A percentile compares a stretch with the other conserved stretches of the same genome.
Evolutionary conservation across 1,140 invertebrate genomes (phyloP).

Genomic region (Sitobion miscanthi): DNA sequence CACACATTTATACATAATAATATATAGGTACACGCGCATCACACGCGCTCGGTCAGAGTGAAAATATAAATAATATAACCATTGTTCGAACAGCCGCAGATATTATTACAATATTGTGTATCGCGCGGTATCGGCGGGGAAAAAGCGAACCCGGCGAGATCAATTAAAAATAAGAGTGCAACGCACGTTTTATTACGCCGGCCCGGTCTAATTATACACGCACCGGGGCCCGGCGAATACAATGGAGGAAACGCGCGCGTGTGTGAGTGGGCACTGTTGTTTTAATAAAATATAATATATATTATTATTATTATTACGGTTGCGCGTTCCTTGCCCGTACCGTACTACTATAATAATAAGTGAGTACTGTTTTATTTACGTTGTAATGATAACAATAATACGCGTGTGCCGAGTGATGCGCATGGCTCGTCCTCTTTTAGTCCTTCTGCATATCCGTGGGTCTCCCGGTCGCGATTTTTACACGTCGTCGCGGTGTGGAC

Average conservation of each 20-base stretch:
- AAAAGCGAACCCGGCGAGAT: constrained; percentile 27
- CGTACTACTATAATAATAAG: neutral
- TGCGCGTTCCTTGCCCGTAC: neutral
- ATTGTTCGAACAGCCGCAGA: constrained; percentile 10
- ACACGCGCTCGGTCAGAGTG: neutral
- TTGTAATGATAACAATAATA: neutral
- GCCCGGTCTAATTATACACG: constrained; percentile 35
- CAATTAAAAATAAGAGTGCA: constrained; percentile 54
- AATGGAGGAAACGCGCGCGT: constrained; percentile 10
- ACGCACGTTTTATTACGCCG: constrained; percentile 54
- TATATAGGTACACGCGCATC: no score
- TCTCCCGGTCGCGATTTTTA: neutral
- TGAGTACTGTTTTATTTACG: no score
- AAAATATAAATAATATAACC: neutral
- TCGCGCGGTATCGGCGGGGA: neutral
- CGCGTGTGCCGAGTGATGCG: no score
- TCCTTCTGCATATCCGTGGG: neutral
- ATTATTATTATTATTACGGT: neutral
- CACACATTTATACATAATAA: no score
- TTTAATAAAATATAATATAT: constrained; percentile 14
- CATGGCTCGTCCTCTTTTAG: neutral
- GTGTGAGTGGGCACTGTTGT: neutral
- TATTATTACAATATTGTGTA: neutral
- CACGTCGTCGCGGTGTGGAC: no score
- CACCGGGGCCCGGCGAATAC: neutral